These are phyloP conservation scores for Zaprionus gabonicus DNA, from an alignment of 1,140 invertebrate genomes.

Conservation along the genomic window DNA sequence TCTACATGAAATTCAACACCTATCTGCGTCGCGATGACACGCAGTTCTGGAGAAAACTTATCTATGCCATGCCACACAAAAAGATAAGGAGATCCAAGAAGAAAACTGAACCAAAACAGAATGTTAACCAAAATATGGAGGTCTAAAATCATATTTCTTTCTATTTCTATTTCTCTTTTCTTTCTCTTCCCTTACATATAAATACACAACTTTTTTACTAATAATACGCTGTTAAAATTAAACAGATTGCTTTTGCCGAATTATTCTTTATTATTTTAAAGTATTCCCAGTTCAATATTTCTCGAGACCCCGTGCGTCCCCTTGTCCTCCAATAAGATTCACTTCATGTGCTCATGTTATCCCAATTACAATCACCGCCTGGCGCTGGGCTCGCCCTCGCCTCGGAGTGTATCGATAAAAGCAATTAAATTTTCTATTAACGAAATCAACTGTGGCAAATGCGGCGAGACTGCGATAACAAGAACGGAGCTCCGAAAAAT, in stretches of 20 bases:
- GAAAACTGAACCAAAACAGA: not conserved
- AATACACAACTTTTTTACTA: too few relatives aligned
- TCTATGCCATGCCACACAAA: not conserved
- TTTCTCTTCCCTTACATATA: too few relatives aligned
- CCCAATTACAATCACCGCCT: constrained; percentile 45
- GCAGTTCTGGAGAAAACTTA: constrained; percentile 6
- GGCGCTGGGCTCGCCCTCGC: constrained; percentile 2
- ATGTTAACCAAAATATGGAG: too few relatives aligned
- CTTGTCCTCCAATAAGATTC: constrained; percentile 46
- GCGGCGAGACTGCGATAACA: constrained; percentile 21
- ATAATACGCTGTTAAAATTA: too few relatives aligned
- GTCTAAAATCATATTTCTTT: not conserved
- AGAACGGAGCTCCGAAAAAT: constrained; percentile 27
- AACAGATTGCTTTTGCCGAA: too few relatives aligned
- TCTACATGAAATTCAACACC: constrained; percentile 1
- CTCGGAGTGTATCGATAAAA: constrained; percentile 67
- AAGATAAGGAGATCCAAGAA: not conserved
- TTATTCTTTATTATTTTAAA: not conserved
- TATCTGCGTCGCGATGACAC: constrained; percentile 7
- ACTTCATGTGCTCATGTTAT: constrained; percentile 30
- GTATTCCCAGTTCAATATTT: constrained; percentile 22
- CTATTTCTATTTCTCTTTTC: not conserved
- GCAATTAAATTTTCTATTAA: constrained; percentile 82
- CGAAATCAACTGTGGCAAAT: constrained; percentile 70
- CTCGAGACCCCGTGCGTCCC: not conserved